Percentiles rank a stretch among this genome's conserved stretches.
phyloP scores from a whole-genome alignment of 2,113 vertebrate species.

The Oceanodroma tethys region DNA sequence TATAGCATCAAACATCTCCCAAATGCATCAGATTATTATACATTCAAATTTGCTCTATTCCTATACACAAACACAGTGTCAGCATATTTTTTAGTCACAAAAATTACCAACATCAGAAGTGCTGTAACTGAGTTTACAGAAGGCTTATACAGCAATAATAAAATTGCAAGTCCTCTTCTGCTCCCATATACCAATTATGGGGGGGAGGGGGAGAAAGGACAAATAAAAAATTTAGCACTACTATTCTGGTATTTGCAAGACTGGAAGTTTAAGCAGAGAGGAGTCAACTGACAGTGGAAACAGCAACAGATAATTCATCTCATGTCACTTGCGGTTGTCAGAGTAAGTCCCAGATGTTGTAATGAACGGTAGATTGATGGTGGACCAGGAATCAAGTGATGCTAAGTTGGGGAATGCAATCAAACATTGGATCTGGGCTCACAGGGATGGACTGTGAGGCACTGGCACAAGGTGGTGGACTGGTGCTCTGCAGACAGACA shows the following conservation, averaged over 20 bases:
- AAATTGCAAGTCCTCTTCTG: constrained; percentile 2
- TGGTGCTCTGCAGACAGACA: background rate
- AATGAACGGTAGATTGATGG: background rate
- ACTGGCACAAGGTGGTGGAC: background rate
- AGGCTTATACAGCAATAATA: constrained; percentile 31
- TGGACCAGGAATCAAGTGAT: background rate
- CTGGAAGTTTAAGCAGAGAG: background rate
- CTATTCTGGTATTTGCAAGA: background rate
- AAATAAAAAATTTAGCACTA: background rate
- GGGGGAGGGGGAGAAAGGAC: background rate
- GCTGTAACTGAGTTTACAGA: constrained; percentile 6
- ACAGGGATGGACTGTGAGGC: background rate
- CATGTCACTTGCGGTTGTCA: background rate
- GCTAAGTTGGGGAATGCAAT: background rate
- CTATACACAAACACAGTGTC: background rate
- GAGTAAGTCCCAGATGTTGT: background rate
- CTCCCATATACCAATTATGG: background rate
- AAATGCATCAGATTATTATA: constrained; percentile 3
- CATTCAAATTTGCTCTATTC: constrained; percentile 19
- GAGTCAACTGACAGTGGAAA: background rate
- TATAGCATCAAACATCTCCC: background rate
- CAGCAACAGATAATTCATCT: background rate
- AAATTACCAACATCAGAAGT: constrained; percentile 18
- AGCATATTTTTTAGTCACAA: constrained; percentile 29
- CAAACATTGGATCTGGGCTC: background rate